Conservation (phyloP, 2,113 vertebrate genomes). For the Cavia porcellus region DNA sequence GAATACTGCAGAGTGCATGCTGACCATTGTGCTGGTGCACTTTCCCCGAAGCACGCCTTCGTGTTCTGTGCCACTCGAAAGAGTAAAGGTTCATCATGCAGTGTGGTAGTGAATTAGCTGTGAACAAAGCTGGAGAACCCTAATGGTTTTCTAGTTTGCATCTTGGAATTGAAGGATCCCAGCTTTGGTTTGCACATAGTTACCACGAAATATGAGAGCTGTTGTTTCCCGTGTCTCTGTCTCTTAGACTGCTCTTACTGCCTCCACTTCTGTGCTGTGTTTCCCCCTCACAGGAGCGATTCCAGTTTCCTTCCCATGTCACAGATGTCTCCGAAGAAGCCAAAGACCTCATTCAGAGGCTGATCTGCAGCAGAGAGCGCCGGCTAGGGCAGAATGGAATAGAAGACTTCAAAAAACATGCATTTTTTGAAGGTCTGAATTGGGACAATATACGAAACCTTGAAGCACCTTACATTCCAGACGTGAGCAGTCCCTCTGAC, state of each 20-base stretch:
- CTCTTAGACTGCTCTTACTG: rapidly evolving
- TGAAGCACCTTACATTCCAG: slow-evolving; percentile 97
- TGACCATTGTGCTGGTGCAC: rapidly evolving
- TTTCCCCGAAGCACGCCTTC: rapidly evolving
- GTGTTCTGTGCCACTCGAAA: rapidly evolving
- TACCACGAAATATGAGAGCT: rapidly evolving
- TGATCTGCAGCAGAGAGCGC: slow-evolving; percentile 95
- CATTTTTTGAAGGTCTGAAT: slow-evolving; percentile 95
- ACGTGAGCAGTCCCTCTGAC: slow-evolving; percentile 98
- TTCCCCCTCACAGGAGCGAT: slow-evolving; percentile 91
- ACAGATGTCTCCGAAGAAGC: slow-evolving; percentile 96
- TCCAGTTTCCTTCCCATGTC: slow-evolving; percentile 97
- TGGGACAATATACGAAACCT: slow-evolving; percentile 96
- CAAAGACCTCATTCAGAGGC: slow-evolving; percentile 96
- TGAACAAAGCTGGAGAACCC: background rate
- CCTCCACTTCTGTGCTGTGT: background rate
- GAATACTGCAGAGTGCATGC: rapidly evolving
- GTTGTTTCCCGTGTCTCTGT: rapidly evolving
- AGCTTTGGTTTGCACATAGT: background rate
- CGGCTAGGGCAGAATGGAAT: slow-evolving; percentile 96
- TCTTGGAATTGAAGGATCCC: background rate
- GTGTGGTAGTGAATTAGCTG: rapidly evolving
- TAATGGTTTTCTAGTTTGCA: background rate
- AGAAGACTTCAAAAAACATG: slow-evolving; percentile 95
- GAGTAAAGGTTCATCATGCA: rapidly evolving